Percentiles rank a stretch among this genome's conserved stretches.
These are phyloP conservation scores for Alligator sinensis DNA, from an alignment of 2,113 vertebrate species.

Conservation along the genomic window DNA sequence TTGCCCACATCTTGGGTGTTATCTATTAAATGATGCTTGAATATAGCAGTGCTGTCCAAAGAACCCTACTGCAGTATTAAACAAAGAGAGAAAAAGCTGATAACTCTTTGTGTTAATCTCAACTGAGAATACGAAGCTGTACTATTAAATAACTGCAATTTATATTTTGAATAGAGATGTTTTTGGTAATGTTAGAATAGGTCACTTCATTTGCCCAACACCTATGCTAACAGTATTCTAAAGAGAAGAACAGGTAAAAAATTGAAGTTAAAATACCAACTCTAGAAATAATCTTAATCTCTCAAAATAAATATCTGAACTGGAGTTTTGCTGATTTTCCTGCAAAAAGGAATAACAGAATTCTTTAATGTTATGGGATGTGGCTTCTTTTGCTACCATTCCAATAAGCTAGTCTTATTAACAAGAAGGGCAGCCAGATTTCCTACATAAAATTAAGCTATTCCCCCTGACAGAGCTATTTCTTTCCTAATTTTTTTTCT, in stretches of 20 bases:
- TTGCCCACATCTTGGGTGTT: neutral
- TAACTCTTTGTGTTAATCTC: slow-evolving; percentile 5
- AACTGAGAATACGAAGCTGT: slow-evolving; percentile 13
- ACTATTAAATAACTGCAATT: slow-evolving; percentile 28
- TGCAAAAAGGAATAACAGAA: neutral
- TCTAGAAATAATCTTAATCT: neutral
- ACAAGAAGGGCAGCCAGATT: neutral
- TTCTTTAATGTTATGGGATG: neutral
- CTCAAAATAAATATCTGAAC: neutral
- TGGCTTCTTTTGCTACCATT: neutral
- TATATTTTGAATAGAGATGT: slow-evolving; percentile 35
- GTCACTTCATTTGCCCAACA: neutral
- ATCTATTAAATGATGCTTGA: neutral
- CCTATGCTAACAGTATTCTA: neutral
- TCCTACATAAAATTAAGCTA: neutral
- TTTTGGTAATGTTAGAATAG: neutral
- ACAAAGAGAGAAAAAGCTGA: slow-evolving; percentile 1
- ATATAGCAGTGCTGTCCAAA: neutral
- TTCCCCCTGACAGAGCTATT: neutral
- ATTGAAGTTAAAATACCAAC: neutral
- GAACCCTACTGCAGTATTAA: neutral
- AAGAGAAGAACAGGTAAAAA: neutral
- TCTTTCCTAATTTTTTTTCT: neutral
- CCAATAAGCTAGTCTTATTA: neutral
- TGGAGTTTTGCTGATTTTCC: neutral